A percentile compares a stretch with the other conserved stretches of the same genome.
phyloP scores from a whole-genome alignment of 2,888 invertebrate genomes.

The Pollenia angustigena region DNA sequence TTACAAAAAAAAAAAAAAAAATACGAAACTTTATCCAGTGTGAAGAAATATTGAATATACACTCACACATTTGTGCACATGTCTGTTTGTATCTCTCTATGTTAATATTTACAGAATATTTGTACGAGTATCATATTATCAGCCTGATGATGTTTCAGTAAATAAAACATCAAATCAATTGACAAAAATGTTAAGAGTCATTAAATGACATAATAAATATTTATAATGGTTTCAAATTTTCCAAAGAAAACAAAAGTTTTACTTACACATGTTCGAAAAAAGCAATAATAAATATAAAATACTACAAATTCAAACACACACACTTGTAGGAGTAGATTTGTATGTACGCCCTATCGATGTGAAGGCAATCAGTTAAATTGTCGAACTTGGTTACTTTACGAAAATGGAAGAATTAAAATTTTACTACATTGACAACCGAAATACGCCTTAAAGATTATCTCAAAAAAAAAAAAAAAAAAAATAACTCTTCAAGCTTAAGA shows the following conservation, averaged over 20 bases:
- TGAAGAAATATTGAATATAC: slow-evolving; percentile 1
- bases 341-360: too few species aligned
- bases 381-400: too few species aligned
- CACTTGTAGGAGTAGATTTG: neutral
- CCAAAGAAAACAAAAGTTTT: slow-evolving; percentile 16
- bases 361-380: too few species aligned
- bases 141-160: slow-evolving; percentile 37
- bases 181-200: slow-evolving; percentile 51
- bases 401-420: too few species aligned
- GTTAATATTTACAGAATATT: neutral
- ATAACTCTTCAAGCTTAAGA: too few species aligned
- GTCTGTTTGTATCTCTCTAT: neutral
- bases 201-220: slow-evolving; percentile 60
- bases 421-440: too few species aligned
- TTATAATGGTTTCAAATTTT: slow-evolving; percentile 54
- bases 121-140: neutral
- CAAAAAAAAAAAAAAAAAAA: too few species aligned
- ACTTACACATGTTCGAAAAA: neutral
- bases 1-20: slow-evolving; percentile 33
- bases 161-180: slow-evolving; percentile 56
- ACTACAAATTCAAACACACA: neutral
- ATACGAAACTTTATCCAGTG: neutral
- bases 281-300: slow-evolving; percentile 30
- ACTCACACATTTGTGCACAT: neutral
- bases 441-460: too few species aligned